Percentiles rank a stretch among this genome's conserved stretches.
Conservation (phyloP, 2,113 vertebrate species). For the Patagioenas fasciata region DNA sequence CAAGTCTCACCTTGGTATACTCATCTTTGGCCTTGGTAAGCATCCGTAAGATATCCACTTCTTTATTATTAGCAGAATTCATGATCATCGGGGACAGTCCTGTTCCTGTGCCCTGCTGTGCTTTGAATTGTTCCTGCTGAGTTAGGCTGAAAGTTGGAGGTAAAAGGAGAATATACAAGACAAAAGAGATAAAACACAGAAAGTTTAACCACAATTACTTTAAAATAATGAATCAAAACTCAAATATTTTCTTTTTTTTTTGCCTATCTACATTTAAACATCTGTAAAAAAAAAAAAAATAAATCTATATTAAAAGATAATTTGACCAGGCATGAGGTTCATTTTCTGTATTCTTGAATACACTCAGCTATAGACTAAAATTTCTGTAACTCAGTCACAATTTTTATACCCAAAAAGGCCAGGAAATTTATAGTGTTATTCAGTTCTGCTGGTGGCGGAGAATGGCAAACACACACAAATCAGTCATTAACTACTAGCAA, state of each 20-base stretch:
- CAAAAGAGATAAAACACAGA: not conserved
- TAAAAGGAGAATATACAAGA: not conserved
- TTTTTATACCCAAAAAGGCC: conserved; percentile 12
- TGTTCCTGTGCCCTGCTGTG: conserved; percentile 73
- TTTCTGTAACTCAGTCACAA: not conserved
- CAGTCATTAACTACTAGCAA: conserved; percentile 62
- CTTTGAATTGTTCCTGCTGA: conserved; percentile 85
- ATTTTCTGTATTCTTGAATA: not conserved
- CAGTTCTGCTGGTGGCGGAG: conserved; percentile 37
- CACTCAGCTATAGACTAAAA: not conserved
- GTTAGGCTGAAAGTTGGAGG: conserved; percentile 80
- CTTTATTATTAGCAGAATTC: conserved; percentile 75
- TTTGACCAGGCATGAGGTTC: not conserved
- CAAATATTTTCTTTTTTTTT: not conserved
- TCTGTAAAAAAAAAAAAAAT: not conserved
- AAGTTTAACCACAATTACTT: not conserved
- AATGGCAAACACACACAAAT: conserved; percentile 52
- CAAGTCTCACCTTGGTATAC: conserved; percentile 87
- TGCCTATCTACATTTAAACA: not conserved
- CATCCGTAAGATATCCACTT: conserved; percentile 92
- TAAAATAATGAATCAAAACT: not conserved
- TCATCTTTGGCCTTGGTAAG: conserved; percentile 91
- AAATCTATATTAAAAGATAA: not conserved
- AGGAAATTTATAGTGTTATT: conserved; percentile 30
- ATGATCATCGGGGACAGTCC: conserved; percentile 75